Conservation (phyloP, 2,888 invertebrate species). For the Xestia c-nigrum region DNA sequence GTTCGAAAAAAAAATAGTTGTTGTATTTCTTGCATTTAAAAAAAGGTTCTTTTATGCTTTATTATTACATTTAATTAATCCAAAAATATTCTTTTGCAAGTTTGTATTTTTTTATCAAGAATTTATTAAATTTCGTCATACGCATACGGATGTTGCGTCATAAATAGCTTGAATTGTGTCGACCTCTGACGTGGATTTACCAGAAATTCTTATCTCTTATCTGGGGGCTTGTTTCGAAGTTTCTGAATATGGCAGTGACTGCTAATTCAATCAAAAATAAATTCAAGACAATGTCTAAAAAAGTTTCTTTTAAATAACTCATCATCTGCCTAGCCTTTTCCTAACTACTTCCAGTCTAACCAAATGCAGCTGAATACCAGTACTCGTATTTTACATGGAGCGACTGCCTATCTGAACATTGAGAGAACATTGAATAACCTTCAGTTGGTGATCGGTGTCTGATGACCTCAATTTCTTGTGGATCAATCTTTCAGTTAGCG, state of each 20-base stretch:
- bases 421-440: neutral
- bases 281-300: neutral
- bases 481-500: neutral
- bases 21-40: no score
- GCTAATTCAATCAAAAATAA: neutral
- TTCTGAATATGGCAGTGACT: neutral
- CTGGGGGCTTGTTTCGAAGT: neutral
- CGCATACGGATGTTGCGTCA: constrained; percentile 31
- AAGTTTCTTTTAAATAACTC: neutral
- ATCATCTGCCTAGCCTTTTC: neutral
- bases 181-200: neutral
- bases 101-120: no score
- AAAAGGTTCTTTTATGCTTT: no score
- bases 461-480: neutral
- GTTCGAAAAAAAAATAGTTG: no score
- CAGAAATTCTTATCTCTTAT: neutral
- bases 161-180: constrained; percentile 6
- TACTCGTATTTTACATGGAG: neutral
- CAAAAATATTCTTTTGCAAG: no score
- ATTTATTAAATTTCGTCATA: no score
- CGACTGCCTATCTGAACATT: neutral
- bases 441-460: neutral
- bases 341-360: neutral
- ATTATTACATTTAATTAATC: no score
- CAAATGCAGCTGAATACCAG: neutral